Evolutionary conservation across 1,140 invertebrate genomes (phyloP).

Genomic region (Lethrus apterus): DNA sequence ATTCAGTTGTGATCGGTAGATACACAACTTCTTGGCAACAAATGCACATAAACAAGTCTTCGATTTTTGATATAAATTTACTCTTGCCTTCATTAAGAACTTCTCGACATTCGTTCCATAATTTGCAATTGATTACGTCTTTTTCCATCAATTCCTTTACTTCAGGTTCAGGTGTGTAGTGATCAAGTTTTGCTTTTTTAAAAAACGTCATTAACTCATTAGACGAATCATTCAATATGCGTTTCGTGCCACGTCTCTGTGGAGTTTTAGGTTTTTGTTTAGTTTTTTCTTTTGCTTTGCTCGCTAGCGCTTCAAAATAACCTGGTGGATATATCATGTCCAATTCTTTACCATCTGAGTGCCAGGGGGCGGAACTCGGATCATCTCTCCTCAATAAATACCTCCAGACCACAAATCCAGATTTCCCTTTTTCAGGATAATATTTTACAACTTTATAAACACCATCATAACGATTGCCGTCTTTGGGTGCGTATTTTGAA

Average conservation of each 20-base stretch:
- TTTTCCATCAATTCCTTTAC: constrained; percentile 48
- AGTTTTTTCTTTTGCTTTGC: constrained; percentile 19
- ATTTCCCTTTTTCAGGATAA: constrained; percentile 70
- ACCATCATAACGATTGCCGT: constrained; percentile 69
- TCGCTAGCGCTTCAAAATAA: neutral
- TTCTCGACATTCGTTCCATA: constrained; percentile 57
- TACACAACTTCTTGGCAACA: constrained; percentile 72
- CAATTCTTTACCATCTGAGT: constrained; percentile 56
- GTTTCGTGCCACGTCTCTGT: constrained; percentile 23
- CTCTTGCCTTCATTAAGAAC: constrained; percentile 44
- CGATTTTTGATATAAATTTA: constrained; percentile 57
- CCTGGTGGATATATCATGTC: constrained; percentile 38
- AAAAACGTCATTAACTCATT: neutral
- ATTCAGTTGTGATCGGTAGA: constrained; percentile 66
- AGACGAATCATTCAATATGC: constrained; percentile 22
- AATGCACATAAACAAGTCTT: constrained; percentile 65
- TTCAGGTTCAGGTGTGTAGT: constrained; percentile 45
- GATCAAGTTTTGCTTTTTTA: constrained; percentile 44
- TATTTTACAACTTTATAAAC: constrained; percentile 80
- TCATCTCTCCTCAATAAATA: constrained; percentile 76
- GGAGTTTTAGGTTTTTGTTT: neutral
- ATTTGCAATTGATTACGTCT: constrained; percentile 50
- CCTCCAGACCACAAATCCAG: constrained; percentile 76
- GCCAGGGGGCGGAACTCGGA: constrained; percentile 75
- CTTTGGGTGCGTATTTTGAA: constrained; percentile 70